phyloP scores from a whole-genome alignment of 2,888 invertebrate species.

The Clunio marinus region DNA sequence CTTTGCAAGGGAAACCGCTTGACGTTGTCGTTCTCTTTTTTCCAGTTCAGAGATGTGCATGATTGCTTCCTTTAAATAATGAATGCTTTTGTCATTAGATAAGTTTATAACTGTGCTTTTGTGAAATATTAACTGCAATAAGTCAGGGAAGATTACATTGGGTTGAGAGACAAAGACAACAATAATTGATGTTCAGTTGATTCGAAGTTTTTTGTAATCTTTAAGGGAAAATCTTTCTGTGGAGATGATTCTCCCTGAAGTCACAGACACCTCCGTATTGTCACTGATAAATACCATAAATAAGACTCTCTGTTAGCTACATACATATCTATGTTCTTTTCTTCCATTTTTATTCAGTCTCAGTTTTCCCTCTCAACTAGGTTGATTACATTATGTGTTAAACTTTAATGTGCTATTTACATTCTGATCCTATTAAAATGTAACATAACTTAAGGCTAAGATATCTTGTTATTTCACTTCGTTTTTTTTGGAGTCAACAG shows the following conservation, averaged over 20 bases:
- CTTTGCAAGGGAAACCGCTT: background rate
- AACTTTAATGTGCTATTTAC: constrained; percentile 1
- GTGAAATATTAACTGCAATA: background rate
- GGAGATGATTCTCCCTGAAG: background rate
- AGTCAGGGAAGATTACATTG: background rate
- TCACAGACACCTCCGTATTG: too few relatives aligned
- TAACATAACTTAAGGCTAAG: constrained; percentile 1
- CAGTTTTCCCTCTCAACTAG: background rate
- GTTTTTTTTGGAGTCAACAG: background rate
- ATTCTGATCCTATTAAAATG: constrained; percentile 6
- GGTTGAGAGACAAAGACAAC: background rate
- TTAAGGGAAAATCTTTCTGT: too few relatives aligned
- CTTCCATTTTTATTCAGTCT: too few relatives aligned
- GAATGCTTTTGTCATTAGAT: background rate
- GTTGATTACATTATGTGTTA: background rate
- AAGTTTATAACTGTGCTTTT: background rate
- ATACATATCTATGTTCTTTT: too few relatives aligned
- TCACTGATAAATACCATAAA: too few relatives aligned
- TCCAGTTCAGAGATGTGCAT: background rate
- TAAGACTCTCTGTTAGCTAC: background rate
- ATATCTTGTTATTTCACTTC: background rate
- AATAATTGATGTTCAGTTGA: too few relatives aligned
- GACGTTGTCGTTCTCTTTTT: background rate
- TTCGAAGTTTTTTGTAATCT: background rate
- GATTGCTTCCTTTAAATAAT: background rate